Base-by-base conservation (phyloP, 2,113 vertebrate species). In the Trematomus loennbergii region DNA sequence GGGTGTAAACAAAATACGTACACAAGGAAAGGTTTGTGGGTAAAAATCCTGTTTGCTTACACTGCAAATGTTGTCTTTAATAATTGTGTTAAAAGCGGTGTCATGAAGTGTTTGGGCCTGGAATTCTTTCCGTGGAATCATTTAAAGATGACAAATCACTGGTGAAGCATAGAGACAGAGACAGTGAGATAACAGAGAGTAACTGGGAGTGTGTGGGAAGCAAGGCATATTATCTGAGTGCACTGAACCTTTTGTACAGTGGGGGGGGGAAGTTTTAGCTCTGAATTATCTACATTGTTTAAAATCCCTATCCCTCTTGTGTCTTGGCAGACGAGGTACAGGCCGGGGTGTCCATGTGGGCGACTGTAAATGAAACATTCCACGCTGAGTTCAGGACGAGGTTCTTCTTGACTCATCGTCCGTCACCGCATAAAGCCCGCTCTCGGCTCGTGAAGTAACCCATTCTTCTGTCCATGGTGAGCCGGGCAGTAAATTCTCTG, bases 1-100 rank as follows among this genome's bases (percentile, higher is more conserved):
- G 48, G 29, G 36, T 75, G 80, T 79, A 84, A 84, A 91, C 83
- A 79, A 93, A 90, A 92, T 66, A 71, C 25, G 9, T 29, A 67
- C 89, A 93, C 87, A 93, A 90, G 73, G 81, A 62, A 72, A n/a
- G 72, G 84, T 18, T 69, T 94, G 90, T 93, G 82, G 75, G 57
- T 76, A 59, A 74, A 91, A 84, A 87, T 75, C 59, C 57, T 86
- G 74, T 82, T 84, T 90, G 84, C 86, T 89, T 93, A 75, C 85
- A 82, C 67, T 83, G 86, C 55, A 88, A 93, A 93, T 92, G 87
- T 90, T 93, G 82, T 72, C 69, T 93, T 89, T 89, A 87, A 91
- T 92, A 93, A 92, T 92, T 91, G 66, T 0, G 3, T 29, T 78
- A 75, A 87, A 85, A 87, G 76, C 58, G 59, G 53, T 54, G 69